Evolutionary conservation across 2,888 invertebrate species (phyloP).

Genomic region (Leptinotarsa peninsularis): DNA sequence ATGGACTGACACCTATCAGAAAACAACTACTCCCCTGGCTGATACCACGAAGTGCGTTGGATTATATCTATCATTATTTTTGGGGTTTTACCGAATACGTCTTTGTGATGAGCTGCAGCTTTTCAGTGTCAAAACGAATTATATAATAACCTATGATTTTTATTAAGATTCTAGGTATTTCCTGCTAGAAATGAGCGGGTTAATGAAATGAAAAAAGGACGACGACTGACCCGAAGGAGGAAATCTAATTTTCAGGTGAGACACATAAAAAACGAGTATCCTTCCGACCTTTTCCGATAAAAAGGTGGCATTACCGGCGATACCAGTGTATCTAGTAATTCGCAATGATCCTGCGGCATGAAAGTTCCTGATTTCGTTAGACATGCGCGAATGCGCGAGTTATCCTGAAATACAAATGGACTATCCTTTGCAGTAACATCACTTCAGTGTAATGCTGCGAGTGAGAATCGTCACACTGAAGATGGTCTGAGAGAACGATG

Average conservation of each 20-base stretch:
- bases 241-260: conserved; percentile 20
- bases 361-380: conserved; percentile 41
- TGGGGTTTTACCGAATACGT: too few relatives aligned
- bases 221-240: conserved; percentile 19
- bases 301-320: conserved; percentile 15
- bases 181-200: background rate
- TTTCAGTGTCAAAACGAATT: too few relatives aligned
- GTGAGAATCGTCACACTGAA: conserved; percentile 29
- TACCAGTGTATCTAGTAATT: conserved; percentile 37
- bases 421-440: conserved; percentile 35
- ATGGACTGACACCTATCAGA: too few relatives aligned
- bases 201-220: conserved; percentile 13
- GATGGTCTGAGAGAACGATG: conserved; percentile 35
- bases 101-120: too few relatives aligned
- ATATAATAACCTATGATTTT: background rate
- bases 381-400: conserved; percentile 45
- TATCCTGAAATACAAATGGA: conserved; percentile 39
- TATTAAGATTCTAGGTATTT: background rate
- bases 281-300: conserved; percentile 14
- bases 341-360: conserved; percentile 47
- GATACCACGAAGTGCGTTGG: too few relatives aligned
- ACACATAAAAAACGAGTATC: conserved; percentile 15
- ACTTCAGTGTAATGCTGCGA: conserved; percentile 39
- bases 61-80: too few relatives aligned
- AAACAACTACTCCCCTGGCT: too few relatives aligned